Evolutionary conservation across 2,797 vertebrate species (phyloP).

Genomic region (Podargus strigoides): DNA sequence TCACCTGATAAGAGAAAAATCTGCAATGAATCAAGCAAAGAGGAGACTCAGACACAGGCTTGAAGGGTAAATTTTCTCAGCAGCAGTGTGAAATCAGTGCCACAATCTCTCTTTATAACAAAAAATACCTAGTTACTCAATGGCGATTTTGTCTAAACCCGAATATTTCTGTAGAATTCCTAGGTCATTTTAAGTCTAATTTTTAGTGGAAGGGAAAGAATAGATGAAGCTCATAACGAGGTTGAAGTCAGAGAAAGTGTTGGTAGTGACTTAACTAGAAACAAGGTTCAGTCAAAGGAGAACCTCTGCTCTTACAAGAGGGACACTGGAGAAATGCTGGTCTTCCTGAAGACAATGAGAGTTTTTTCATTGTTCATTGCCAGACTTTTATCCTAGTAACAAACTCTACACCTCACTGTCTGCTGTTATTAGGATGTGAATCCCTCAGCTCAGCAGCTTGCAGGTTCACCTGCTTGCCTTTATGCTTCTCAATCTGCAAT

Average conservation of each 20-base stretch:
- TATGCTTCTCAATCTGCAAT: neutral
- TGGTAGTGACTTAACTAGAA: neutral
- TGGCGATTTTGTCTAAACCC: neutral
- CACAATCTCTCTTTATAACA: neutral
- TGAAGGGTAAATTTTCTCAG: neutral
- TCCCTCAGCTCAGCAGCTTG: neutral
- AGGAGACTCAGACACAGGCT: neutral
- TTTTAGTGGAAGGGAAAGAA: neutral
- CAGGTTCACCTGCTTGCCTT: neutral
- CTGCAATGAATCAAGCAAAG: neutral
- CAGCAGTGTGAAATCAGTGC: neutral
- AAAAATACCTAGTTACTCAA: neutral
- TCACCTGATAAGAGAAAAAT: slow-evolving; percentile 18
- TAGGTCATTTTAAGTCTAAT: neutral
- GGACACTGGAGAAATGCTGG: neutral
- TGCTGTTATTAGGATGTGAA: neutral
- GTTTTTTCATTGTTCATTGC: neutral
- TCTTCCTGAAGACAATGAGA: neutral
- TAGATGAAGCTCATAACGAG: neutral
- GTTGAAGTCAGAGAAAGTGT: neutral
- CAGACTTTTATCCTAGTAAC: neutral
- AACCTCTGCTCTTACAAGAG: neutral
- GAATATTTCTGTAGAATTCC: neutral
- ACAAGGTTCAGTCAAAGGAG: neutral
- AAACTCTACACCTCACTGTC: neutral